Evolutionary conservation across 2,113 vertebrate genomes (phyloP).

Genomic region (Pandion haliaetus): DNA sequence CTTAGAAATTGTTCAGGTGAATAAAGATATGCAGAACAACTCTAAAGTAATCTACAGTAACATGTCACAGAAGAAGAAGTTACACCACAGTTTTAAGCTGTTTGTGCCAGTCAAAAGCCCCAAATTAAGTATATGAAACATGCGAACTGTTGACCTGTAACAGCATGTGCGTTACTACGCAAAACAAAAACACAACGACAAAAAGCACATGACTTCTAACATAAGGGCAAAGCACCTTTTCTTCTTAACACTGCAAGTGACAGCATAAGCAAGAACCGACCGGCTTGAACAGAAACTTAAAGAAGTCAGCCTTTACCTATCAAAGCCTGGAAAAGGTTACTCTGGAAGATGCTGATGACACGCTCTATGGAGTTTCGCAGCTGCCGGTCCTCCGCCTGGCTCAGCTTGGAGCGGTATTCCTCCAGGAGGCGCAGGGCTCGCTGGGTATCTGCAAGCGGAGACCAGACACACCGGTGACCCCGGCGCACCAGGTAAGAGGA

Average conservation of each 20-base stretch:
- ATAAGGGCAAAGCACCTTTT: not conserved
- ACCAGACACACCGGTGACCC: constrained; percentile 4
- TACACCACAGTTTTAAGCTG: not conserved
- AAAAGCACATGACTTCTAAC: not conserved
- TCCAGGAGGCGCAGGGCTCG: constrained; percentile 92
- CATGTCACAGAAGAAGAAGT: fast-evolving
- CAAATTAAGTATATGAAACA: not conserved
- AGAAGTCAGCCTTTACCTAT: constrained; percentile 79
- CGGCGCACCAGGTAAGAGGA: not conserved
- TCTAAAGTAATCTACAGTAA: not conserved
- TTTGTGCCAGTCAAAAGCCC: not conserved
- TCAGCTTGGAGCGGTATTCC: constrained; percentile 90
- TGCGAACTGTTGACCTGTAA: not conserved
- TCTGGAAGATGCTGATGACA: constrained; percentile 98
- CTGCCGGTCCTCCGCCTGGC: constrained; percentile 88
- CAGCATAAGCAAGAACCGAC: not conserved
- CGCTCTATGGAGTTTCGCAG: constrained; percentile 93
- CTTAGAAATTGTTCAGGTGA: not conserved
- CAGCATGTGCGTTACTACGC: not conserved
- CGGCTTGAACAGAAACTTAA: too few species aligned
- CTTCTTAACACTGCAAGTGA: not conserved
- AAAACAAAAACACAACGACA: constrained; percentile 1
- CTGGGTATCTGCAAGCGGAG: constrained; percentile 84
- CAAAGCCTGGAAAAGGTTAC: constrained; percentile 95
- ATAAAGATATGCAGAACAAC: not conserved